Evolutionary conservation across 2,888 invertebrate genomes (phyloP).

Genomic region (Alcis repandata): DNA sequence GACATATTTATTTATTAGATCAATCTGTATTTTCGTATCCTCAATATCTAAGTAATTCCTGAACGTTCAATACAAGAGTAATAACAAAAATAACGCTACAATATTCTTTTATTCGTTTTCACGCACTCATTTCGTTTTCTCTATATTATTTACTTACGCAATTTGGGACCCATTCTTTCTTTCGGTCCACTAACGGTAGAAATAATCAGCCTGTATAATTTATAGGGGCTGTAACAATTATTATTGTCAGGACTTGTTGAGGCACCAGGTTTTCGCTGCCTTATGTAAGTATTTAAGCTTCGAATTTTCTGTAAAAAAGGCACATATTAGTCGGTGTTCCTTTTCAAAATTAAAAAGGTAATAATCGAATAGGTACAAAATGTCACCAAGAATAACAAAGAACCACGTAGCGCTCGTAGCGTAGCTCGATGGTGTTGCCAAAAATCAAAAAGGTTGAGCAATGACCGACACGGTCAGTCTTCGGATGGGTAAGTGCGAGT

Average conservation of each 20-base stretch:
- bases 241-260: background rate
- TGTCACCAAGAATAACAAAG: no score
- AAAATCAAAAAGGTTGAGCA: no score
- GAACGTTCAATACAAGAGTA: slow-evolving; percentile 28
- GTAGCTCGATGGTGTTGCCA: no score
- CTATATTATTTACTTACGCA: slow-evolving; percentile 45
- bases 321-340: no score
- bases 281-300: no score
- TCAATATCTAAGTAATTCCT: background rate
- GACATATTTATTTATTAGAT: no score
- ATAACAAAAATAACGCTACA: slow-evolving; percentile 37
- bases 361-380: no score
- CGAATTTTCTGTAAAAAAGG: background rate
- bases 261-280: background rate
- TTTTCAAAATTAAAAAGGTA: no score
- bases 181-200: slow-evolving; percentile 42
- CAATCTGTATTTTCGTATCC: background rate
- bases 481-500: no score
- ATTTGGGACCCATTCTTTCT: slow-evolving; percentile 41
- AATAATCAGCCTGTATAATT: slow-evolving; percentile 41
- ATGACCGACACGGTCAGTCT: no score
- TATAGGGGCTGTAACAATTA: slow-evolving; percentile 33
- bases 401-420: no score
- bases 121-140: slow-evolving; percentile 22
- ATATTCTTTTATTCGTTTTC: slow-evolving; percentile 35